These are phyloP conservation scores for Percina caprodes DNA, from an alignment of 2,113 vertebrate genomes.

Conservation along the genomic window DNA sequence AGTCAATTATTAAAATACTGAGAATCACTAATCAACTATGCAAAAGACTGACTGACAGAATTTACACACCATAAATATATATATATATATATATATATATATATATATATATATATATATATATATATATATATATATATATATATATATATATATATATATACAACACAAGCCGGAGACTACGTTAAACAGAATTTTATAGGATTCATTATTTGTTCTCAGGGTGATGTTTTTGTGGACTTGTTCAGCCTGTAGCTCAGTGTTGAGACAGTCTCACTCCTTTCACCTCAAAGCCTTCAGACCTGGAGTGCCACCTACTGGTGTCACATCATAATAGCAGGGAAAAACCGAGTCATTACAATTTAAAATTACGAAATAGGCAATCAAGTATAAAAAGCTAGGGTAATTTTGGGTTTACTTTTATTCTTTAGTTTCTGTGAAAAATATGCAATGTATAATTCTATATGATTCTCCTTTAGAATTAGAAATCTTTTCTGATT, in stretches of 20 bases:
- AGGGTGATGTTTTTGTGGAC: neutral
- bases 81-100: too few species aligned
- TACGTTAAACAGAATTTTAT: neutral
- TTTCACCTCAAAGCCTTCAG: constrained; percentile 20
- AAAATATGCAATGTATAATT: neutral
- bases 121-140: too few species aligned
- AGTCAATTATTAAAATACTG: neutral
- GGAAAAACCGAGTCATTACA: neutral
- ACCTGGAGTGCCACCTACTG: constrained; percentile 71
- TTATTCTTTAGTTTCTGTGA: neutral
- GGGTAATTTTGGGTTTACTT: neutral
- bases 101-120: too few species aligned
- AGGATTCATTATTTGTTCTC: neutral
- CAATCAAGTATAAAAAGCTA: neutral
- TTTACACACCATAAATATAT: too few species aligned
- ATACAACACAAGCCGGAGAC: too few species aligned
- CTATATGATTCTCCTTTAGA: neutral
- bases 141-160: too few species aligned
- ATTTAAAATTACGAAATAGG: neutral
- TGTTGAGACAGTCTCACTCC: neutral
- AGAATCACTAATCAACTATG: neutral
- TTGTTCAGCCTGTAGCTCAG: neutral
- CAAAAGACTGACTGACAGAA: neutral
- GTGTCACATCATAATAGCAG: constrained; percentile 37
- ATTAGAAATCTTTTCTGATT: too few species aligned